Evolutionary conservation across 1,140 invertebrate species (phyloP), one percentile per base, ranked within the genome.

Genomic region (Chelonus insularis): DNA sequence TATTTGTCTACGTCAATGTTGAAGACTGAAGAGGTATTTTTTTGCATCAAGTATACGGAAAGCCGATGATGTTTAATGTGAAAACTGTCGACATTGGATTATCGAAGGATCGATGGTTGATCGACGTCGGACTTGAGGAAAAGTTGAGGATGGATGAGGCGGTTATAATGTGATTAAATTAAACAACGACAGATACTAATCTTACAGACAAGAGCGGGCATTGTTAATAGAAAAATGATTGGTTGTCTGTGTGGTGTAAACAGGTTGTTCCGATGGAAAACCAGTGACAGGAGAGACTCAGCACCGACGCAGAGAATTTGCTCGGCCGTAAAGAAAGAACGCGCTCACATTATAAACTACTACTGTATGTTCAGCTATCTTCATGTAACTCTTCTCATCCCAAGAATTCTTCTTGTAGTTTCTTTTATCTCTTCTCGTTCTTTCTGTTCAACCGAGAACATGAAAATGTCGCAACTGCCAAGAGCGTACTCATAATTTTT

Each of bases 151-250:
- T 51, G 29, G 48, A 51, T 51, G 48, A 34, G 8, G 32, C 12
- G 6, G 23, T 23, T 34, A 16, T 18, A 25, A 7, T 55, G 52
- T 29, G 36, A 21, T 55, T 55, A 55, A 55, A 55, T 55, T 55
- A 55, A 37, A 55, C 29, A 29, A 18, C 34, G 52, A 55, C 52
- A 70, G 76, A 77, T 79, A 76, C 68, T 72, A 76, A 76, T 77
- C 77, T 72, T 45, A 23, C 37, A 50, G 62, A 48, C 61, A 67
- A 68, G 63, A 68, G 61, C 37, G 65, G 43, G 68, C 72, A 73
- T 73, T 75, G 71, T 75, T 74, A 77, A 77, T 75, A 70, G 72
- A 64, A 62, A 75, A 77, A 79, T 79, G 69, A 77, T 73, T 61
- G 62, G 62, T 65, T 64, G 51, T 64, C 48, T 16, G 41, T 8